Evolutionary conservation across 2,888 invertebrate genomes (phyloP).

Genomic region (Blastobasis lacticolella): DNA sequence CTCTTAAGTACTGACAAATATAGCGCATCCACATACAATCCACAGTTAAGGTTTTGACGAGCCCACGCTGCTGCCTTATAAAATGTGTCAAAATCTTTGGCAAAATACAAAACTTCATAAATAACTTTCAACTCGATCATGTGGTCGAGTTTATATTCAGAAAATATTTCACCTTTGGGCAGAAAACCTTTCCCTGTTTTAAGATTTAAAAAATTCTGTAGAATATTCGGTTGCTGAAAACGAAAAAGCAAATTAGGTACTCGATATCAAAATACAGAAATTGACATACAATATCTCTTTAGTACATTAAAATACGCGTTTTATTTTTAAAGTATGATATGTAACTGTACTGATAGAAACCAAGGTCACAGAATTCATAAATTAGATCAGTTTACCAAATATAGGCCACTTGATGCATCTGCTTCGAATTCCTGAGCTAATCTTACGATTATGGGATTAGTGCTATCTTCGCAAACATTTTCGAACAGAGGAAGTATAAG

Average conservation of each 20-base stretch:
- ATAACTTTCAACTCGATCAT: constrained; percentile 43
- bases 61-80: constrained; percentile 74
- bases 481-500: constrained; percentile 52
- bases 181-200: constrained; percentile 37
- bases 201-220: constrained; percentile 37
- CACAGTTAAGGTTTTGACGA: constrained; percentile 76
- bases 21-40: constrained; percentile 76
- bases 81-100: constrained; percentile 74
- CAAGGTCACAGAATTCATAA: too few species aligned
- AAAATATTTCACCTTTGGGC: constrained; percentile 52
- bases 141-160: constrained; percentile 47
- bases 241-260: background rate
- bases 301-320: background rate
- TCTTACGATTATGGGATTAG: constrained; percentile 29
- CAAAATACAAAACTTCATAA: constrained; percentile 67
- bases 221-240: constrained; percentile 43
- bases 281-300: too few species aligned
- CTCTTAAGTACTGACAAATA: constrained; percentile 74
- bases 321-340: background rate
- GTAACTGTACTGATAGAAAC: background rate
- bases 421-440: constrained; percentile 42
- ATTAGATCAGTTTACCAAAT: constrained; percentile 32
- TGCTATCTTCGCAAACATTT: constrained; percentile 56
- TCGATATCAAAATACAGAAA: too few species aligned
- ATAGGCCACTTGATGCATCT: constrained; percentile 36